These are phyloP conservation scores for Mobula birostris DNA, from an alignment of 2,113 vertebrate species.

Conservation along the genomic window DNA sequence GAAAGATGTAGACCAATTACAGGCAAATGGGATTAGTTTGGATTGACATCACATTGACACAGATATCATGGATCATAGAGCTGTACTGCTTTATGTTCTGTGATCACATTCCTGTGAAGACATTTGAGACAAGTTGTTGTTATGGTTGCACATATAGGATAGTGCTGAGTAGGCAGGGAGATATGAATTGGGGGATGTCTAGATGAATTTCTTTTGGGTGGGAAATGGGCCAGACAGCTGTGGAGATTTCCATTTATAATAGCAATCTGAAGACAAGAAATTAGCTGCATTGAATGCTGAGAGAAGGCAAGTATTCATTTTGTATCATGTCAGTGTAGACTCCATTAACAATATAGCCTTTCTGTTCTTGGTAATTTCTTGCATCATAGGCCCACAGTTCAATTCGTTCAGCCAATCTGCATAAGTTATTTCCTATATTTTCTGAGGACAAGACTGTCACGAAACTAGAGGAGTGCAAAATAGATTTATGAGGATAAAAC, in stretches of 20 bases:
- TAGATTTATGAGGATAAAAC: too few relatives aligned
- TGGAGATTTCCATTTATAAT: background rate
- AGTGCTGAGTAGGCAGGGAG: background rate
- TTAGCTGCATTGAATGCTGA: background rate
- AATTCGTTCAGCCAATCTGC: background rate
- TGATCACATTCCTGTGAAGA: background rate
- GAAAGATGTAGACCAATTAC: too few relatives aligned
- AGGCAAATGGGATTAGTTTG: too few relatives aligned
- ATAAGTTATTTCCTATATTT: background rate
- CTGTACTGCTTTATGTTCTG: too few relatives aligned
- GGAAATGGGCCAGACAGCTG: background rate
- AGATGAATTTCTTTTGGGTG: background rate
- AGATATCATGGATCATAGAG: too few relatives aligned
- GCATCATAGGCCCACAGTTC: background rate
- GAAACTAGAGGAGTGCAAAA: too few relatives aligned
- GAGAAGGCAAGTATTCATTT: background rate
- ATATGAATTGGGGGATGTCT: too few relatives aligned
- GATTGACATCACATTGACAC: too few relatives aligned
- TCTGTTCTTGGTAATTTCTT: background rate
- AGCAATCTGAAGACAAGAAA: background rate
- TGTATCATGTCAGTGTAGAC: background rate
- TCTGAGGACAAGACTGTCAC: too few relatives aligned
- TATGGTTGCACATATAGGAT: background rate
- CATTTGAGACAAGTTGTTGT: background rate
- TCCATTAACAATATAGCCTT: background rate